Conservation (phyloP, 2,888 invertebrate genomes). For the Harpagoxenus sublaevis region DNA sequence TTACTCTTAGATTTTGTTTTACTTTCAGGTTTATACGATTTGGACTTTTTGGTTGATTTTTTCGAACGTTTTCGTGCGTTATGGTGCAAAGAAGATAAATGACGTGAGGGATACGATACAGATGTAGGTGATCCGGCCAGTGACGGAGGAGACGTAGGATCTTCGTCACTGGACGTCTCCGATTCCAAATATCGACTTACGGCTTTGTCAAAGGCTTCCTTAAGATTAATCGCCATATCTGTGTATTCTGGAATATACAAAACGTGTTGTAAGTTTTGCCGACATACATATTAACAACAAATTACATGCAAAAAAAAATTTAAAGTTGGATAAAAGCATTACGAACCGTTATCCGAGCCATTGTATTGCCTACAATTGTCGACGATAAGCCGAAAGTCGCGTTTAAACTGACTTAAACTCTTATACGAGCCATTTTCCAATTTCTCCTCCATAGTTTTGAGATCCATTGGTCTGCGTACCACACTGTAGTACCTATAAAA, state of each 20-base stretch:
- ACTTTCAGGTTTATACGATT: constrained; percentile 85
- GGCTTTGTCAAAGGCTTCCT: constrained; percentile 93
- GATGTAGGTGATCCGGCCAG: constrained; percentile 67
- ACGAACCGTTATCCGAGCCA: constrained; percentile 95
- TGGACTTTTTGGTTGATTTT: constrained; percentile 85
- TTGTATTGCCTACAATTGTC: constrained; percentile 97
- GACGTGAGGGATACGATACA: constrained; percentile 75
- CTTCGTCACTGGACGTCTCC: constrained; percentile 92
- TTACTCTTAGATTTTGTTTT: constrained; percentile 74
- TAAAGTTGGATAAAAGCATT: constrained; percentile 16
- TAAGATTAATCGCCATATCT: constrained; percentile 94
- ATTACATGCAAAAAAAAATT: neutral
- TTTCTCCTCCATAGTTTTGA: constrained; percentile 95
- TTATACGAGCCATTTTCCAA: constrained; percentile 94
- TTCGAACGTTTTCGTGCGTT: constrained; percentile 86
- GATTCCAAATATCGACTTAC: constrained; percentile 94
- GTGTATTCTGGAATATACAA: constrained; percentile 91
- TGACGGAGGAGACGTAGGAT: constrained; percentile 78
- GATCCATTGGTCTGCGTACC: constrained; percentile 93
- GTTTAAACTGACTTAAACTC: constrained; percentile 93
- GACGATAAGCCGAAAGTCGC: constrained; percentile 96
- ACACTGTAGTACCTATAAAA: constrained; percentile 87
- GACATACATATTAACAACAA: neutral
- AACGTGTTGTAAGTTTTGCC: neutral
- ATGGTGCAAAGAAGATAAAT: constrained; percentile 72